These are phyloP conservation scores for Megalops cyprinoides DNA, from an alignment of 2,797 vertebrate species.

Conservation along the genomic window DNA sequence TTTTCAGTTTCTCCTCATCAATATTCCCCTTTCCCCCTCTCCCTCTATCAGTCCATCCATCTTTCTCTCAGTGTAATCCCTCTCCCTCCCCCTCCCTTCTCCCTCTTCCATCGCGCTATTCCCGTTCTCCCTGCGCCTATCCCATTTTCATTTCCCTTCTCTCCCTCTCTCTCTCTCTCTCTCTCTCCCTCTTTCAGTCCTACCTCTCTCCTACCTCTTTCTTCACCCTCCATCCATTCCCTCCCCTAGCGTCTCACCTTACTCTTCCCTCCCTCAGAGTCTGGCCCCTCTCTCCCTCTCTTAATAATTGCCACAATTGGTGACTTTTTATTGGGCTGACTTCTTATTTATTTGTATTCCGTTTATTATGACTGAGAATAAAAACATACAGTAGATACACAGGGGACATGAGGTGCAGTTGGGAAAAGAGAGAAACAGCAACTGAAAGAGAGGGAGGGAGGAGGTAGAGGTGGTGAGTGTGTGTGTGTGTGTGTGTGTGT, in stretches of 20 bases:
- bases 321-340: conserved; percentile 53
- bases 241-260: conserved; percentile 37
- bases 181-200: conserved; percentile 47
- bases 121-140: neutral
- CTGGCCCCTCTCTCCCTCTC: conserved; percentile 28
- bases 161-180: conserved; percentile 12
- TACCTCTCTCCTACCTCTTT: conserved; percentile 50
- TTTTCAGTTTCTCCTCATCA: conserved; percentile 54
- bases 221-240: conserved; percentile 38
- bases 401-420: conserved; percentile 44
- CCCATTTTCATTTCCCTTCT: conserved; percentile 6
- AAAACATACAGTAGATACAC: conserved; percentile 51
- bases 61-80: conserved; percentile 54
- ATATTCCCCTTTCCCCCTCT: conserved; percentile 66
- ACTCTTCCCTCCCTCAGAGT: conserved; percentile 28
- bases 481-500: conserved; percentile 53
- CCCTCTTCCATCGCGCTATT: neutral
- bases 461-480: conserved; percentile 58
- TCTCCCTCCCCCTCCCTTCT: conserved; percentile 29
- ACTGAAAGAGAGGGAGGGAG: conserved; percentile 52
- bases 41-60: conserved; percentile 67
- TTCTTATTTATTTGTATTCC: conserved; percentile 70
- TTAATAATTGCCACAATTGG: conserved; percentile 56
- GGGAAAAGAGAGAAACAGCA: conserved; percentile 40
- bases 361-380: conserved; percentile 64